Conservation (phyloP, 2,113 vertebrate genomes). For the Cisticola juncidis region DNA sequence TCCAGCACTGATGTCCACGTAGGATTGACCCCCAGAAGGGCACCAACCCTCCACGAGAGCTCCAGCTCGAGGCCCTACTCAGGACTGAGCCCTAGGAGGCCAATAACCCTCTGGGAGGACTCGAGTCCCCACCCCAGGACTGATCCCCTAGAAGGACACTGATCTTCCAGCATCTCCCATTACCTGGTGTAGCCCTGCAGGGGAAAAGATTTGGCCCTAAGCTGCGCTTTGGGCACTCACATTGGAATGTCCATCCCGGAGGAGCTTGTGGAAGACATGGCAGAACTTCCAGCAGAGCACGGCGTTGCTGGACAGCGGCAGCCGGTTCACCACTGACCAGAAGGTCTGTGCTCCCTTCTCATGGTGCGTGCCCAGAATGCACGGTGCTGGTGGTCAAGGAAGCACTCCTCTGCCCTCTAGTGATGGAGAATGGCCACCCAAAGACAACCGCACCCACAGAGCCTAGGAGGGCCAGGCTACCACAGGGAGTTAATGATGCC, state of each 20-base stretch:
- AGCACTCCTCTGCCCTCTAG: neutral
- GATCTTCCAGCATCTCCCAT: neutral
- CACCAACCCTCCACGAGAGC: neutral
- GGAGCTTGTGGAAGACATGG: slow-evolving; percentile 97
- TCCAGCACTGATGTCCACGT: neutral
- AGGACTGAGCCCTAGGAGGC: neutral
- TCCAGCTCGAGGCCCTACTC: neutral
- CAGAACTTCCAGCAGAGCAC: slow-evolving; percentile 99
- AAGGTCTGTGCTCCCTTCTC: slow-evolving; percentile 97
- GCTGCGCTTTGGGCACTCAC: slow-evolving; percentile 71
- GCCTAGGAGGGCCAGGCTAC: neutral
- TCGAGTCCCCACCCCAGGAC: neutral
- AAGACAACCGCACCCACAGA: rapidly evolving
- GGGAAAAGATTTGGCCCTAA: neutral
- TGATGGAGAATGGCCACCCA: rapidly evolving
- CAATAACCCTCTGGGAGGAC: neutral
- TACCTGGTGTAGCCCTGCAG: rapidly evolving
- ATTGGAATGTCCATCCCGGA: slow-evolving; percentile 92
- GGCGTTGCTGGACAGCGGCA: slow-evolving; percentile 94
- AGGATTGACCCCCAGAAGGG: neutral
- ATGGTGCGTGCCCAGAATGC: slow-evolving; percentile 97
- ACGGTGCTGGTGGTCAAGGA: slow-evolving; percentile 87
- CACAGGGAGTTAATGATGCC: neutral
- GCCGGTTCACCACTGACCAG: slow-evolving; percentile 91
- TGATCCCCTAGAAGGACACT: neutral